These are phyloP conservation scores for Centroberyx gerrardi DNA, from an alignment of 2,797 vertebrate species.

Conservation along the genomic window DNA sequence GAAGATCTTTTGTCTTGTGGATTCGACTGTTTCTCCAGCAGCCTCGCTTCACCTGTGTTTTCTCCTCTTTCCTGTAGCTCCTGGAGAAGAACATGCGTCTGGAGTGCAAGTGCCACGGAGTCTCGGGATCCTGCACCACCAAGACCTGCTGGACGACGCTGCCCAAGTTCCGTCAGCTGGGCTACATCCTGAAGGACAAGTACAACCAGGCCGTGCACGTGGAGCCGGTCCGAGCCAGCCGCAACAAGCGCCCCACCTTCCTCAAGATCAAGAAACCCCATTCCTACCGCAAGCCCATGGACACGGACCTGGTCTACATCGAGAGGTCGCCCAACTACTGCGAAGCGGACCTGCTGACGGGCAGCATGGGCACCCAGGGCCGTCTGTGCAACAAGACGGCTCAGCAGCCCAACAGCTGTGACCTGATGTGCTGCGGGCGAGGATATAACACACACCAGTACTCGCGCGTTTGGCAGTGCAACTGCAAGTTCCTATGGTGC, in stretches of 20 bases:
- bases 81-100: conserved; percentile 96
- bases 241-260: conserved; percentile 96
- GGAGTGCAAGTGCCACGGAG: conserved; percentile 97
- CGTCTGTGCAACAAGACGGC: conserved; percentile 97
- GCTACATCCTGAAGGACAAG: conserved; percentile 96
- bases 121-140: conserved; percentile 97
- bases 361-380: conserved; percentile 96
- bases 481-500: conserved; percentile 99
- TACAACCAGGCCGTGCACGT: conserved; percentile 96
- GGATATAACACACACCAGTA: conserved; percentile 99
- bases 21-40: no score
- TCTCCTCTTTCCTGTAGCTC: conserved; percentile 75
- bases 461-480: conserved; percentile 97
- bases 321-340: conserved; percentile 98
- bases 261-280: conserved; percentile 97
- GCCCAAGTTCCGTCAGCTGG: conserved; percentile 96
- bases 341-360: conserved; percentile 93
- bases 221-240: conserved; percentile 94
- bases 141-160: conserved; percentile 99
- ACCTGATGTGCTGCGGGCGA: conserved; percentile 97
- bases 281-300: conserved; percentile 96
- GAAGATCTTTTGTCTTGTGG: no score
- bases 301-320: conserved; percentile 96
- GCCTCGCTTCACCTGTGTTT: neutral
- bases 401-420: conserved; percentile 93